Base-by-base conservation (phyloP, 92 coral and sea anemone species). In the Siderastrea siderea region DNA sequence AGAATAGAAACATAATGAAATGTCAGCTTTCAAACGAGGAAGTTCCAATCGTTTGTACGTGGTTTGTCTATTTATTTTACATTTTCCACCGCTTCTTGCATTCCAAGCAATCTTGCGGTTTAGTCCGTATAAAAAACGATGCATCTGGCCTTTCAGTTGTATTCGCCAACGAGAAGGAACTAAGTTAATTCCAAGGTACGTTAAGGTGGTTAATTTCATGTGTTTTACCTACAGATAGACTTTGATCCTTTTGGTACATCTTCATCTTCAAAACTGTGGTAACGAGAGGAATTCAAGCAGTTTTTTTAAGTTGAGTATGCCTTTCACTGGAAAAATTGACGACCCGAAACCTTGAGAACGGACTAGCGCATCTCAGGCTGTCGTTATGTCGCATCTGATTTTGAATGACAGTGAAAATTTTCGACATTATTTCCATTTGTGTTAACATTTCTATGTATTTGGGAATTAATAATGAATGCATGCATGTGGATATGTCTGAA, bases 51-150 rank as follows among this genome's bases (percentile, higher is more conserved):
- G 9, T 12, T 7, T 46, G 1, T 48, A 69, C 50, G 63, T 38
- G 49, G 9, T 57, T 15, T 5, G n/a, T 53, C 64, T 10, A 9
- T 13, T 75, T 38, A 44, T 9, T 55, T 75, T 57, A 44, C 62
- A 44, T 50, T 16, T 60, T 47, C 26, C 60, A 51, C 16, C 43
- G 6, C 16, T 71, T 47, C 6, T 47, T 0, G n/a, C 16, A 6
- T 12, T 48, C 7, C 55, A 7, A 1, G 4, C 17, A 65, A 79
- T 65, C 84, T 65, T 79, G 74, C 84, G 84, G 84, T 79, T 69
- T 5, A 6, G 12, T 48, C 46, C 6, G 7, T 79, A 79, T 79
- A 79, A 64, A 79, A 79, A 38, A 11, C 62, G n/a, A 13, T 6
- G 7, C 48, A 3, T 19, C 43, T 5, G 43, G 13, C 0, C 8